A percentile compares a stretch with the other conserved stretches of the same genome.
Conservation (phyloP, 2,888 invertebrate species). For the Chymomyza amoena region DNA sequence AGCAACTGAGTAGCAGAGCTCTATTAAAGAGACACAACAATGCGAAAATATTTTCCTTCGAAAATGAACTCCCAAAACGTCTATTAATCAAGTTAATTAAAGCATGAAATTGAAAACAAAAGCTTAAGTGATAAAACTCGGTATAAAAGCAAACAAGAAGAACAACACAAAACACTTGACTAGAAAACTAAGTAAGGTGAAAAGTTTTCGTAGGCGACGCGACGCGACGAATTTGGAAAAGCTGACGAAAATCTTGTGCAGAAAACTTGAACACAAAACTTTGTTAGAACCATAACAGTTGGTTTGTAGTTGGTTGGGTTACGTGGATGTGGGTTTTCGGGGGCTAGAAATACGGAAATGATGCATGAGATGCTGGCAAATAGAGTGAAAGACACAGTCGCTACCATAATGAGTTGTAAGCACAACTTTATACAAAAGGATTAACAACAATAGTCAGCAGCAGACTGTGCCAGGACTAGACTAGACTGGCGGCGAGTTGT, state of each 20-base stretch:
- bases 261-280: slow-evolving; percentile 42
- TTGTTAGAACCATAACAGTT: slow-evolving; percentile 35
- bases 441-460: slow-evolving; percentile 63
- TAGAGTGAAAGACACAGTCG: slow-evolving; percentile 35
- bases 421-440: slow-evolving; percentile 67
- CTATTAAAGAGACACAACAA: neutral
- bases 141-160: slow-evolving; percentile 2
- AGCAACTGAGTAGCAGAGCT: neutral
- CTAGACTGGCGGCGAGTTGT: neutral
- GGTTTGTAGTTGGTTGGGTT: neutral
- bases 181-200: slow-evolving; percentile 20
- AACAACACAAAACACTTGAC: neutral
- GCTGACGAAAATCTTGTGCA: slow-evolving; percentile 38
- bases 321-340: too few species aligned
- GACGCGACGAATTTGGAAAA: slow-evolving; percentile 20
- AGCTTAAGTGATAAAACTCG: slow-evolving; percentile 18
- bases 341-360: neutral
- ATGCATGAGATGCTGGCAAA: neutral
- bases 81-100: slow-evolving; percentile 64
- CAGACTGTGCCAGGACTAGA: neutral
- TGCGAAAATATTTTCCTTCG: neutral
- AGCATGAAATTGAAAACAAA: slow-evolving; percentile 68
- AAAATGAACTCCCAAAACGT: neutral
- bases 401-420: slow-evolving; percentile 70
- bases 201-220: slow-evolving; percentile 25